These are phyloP conservation scores for Leucozona laternaria DNA, from an alignment of 2,888 invertebrate species.

Conservation along the genomic window DNA sequence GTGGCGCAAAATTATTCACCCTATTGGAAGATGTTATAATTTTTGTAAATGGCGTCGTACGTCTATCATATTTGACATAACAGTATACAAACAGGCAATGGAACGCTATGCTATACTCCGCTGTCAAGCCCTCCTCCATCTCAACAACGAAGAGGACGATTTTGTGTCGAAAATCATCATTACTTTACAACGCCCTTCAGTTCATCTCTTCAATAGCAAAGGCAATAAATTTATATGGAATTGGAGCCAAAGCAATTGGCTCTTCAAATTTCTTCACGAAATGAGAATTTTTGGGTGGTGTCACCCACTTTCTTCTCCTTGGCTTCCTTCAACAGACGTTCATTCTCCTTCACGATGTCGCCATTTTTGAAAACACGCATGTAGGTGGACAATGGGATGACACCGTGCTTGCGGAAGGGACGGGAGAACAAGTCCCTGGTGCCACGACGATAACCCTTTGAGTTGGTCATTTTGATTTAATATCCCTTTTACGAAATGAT, in stretches of 20 bases:
- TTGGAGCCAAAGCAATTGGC: slow-evolving; percentile 94
- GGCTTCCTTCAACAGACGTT: slow-evolving; percentile 92
- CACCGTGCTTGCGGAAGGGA: slow-evolving; percentile 97
- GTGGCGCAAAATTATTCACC: no score
- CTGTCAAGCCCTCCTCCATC: no score
- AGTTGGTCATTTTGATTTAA: slow-evolving; percentile 95
- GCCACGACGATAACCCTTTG: slow-evolving; percentile 99
- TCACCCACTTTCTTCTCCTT: slow-evolving; percentile 90
- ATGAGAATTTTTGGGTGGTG: slow-evolving; percentile 92
- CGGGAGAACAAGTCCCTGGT: slow-evolving; percentile 99
- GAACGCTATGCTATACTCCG: no score
- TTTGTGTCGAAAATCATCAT: no score
- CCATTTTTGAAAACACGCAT: slow-evolving; percentile 99
- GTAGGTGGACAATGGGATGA: slow-evolving; percentile 97
- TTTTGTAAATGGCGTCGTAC: no score
- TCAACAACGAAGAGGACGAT: no score
- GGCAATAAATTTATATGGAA: slow-evolving; percentile 99
- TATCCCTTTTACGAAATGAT: no score
- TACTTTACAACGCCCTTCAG: slow-evolving; percentile 52
- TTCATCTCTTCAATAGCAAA: slow-evolving; percentile 85
- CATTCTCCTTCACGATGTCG: slow-evolving; percentile 98
- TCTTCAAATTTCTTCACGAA: slow-evolving; percentile 91
- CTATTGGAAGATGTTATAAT: no score
- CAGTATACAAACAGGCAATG: no score
- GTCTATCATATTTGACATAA: no score